Evolutionary conservation across 2,888 invertebrate genomes (phyloP).

Genomic region (Acheta domesticus): DNA sequence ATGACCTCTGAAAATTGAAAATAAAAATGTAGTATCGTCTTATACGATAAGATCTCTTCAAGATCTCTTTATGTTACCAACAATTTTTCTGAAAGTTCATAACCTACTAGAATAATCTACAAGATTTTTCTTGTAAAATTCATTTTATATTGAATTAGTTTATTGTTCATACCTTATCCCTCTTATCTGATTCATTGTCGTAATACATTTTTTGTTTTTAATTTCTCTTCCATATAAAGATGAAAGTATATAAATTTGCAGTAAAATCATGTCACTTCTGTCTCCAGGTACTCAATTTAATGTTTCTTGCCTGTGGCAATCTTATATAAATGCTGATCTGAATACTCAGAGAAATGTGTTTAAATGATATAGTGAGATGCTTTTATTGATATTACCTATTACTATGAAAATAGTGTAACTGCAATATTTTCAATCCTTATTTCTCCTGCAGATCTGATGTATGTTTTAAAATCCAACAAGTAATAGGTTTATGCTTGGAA

Average conservation of each 20-base stretch:
- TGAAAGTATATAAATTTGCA: not conserved
- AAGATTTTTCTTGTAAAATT: not conserved
- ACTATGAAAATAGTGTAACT: slow-evolving; percentile 1
- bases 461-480: not conserved
- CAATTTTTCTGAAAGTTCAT: not conserved
- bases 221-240: too few species aligned
- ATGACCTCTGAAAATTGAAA: too few species aligned
- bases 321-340: slow-evolving; percentile 22
- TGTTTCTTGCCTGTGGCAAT: slow-evolving; percentile 28
- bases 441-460: not conserved
- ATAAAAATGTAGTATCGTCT: too few species aligned
- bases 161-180: too few species aligned
- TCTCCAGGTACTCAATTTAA: slow-evolving; percentile 23
- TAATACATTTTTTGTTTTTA: too few species aligned
- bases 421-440: slow-evolving; percentile 10
- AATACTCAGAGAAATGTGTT: slow-evolving; percentile 11
- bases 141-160: not conserved
- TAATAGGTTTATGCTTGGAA: too few species aligned
- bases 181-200: too few species aligned
- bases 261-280: not conserved
- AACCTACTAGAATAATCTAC: not conserved
- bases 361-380: slow-evolving; percentile 19
- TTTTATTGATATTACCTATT: slow-evolving; percentile 19
- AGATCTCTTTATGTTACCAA: too few species aligned
- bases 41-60: too few species aligned